Base-by-base conservation (phyloP, 2,797 vertebrate genomes). In the Toxotes lorentzi region DNA sequence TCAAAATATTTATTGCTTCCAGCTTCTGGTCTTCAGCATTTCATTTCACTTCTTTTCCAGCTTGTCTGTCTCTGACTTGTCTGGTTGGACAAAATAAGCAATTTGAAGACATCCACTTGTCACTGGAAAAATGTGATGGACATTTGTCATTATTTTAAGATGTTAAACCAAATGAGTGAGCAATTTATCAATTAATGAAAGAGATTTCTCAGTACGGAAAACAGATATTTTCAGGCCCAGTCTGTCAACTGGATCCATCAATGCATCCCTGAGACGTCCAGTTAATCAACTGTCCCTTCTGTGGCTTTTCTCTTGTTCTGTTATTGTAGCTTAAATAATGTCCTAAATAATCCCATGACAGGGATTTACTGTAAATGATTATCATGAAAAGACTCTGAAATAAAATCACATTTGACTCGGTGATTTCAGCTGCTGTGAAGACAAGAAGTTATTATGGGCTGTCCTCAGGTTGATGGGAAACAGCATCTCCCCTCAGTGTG, bases 401-500 rank as follows among this genome's bases (percentile, higher is more conserved):
- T 47, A 12, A 27, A 7, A 10, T 63, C 35, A n/a, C 10, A 40
- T 73, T 23, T 41, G 23, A 5, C 4, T 64, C 27, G 1, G 48
- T 32, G 34, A 40, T 47, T 23, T 23, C 63, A 53, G 48, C 43
- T 56, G 17, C 63, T 68, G 53, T 61, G 40, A 53, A 32, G 23
- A 50, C n/a, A 32, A n/a, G 4, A 40, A 9, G 38, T 40, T 21
- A 64, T 64, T 63, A 24, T 21, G n/a, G 19, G 40, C 10, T 30
- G 30, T 43, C 23, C 35, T 38, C 41, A 24, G 53, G 70, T 48
- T 45, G 19, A 41, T 53, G 56, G 30, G 50, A 56, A 70, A 56
- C 53, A 43, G n/a, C 30, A 17, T 53, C 17, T 14, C 23, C 40
- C 43, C 53, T 81, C 81, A 62, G 53, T 72, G 65, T 82, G 78